Evolutionary conservation across 2,797 vertebrate genomes (phyloP), one percentile per base, ranked within the genome.

Genomic region (Furcifer pardalis): DNA sequence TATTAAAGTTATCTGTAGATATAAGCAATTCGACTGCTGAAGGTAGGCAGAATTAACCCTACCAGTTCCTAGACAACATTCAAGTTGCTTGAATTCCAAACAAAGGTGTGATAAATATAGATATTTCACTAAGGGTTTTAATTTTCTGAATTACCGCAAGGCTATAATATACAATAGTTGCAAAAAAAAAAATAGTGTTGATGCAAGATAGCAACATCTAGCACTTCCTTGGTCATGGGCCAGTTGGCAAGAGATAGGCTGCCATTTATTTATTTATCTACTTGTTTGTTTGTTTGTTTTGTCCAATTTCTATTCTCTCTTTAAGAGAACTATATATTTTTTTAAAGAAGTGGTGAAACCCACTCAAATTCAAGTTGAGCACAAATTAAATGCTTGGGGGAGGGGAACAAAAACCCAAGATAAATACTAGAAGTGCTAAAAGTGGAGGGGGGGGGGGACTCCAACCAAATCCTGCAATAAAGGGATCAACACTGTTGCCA

Each of bases 81-180:
- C 27, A 80, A 52, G 23, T 60, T 52, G 40, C 25, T 68, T 37
- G 23, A 17, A 82, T 82, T 42, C 23, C 17, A 42, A 74, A 82
- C 59, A 82, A 82, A 82, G 8, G 23, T 8, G 5, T 82, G 59
- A 46, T 32, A 25, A 74, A 82, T 63, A 73, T 44, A 81, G 35
- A 32, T 66, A 69, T 30, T 40, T 9, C 10, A 82, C 17, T 65
- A 75, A 46, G 23, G 15, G 19, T 63, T 82, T 75, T 59, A 72
- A 27, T 35, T 46, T 32, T 74, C 74, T 49, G 66, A 37, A 15
- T 59, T 69, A 68, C 66, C 40, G 59, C 49, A 71, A n/a, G 46
- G 32, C 32, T 68, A 27, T 81, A 35, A 49, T 71, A n/a, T n/a
- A n/a, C n/a, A n/a, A 25, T 63, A 35, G 40, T 37, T 63, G 44